Evolutionary conservation across 2,888 invertebrate species (phyloP).

Genomic region (Heteropelma amictum): DNA sequence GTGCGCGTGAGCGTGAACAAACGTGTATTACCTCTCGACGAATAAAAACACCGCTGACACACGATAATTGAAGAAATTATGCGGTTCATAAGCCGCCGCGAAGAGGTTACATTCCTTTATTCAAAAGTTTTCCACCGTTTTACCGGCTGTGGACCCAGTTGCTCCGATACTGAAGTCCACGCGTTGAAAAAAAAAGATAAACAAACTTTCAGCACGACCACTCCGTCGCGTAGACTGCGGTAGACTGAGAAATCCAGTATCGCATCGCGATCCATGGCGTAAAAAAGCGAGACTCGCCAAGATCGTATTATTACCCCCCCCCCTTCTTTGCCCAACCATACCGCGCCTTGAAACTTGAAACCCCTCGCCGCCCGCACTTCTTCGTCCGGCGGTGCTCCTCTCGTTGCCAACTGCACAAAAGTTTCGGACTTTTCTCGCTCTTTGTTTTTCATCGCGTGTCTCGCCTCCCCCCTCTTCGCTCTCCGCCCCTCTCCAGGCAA

Average conservation of each 20-base stretch:
- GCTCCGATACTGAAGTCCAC: conserved; percentile 75
- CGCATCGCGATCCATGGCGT: neutral
- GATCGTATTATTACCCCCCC: no score
- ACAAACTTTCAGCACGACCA: conserved; percentile 13
- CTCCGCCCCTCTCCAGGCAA: neutral
- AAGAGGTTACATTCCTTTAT: conserved; percentile 75
- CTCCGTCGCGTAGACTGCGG: conserved; percentile 45
- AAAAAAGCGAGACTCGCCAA: no score
- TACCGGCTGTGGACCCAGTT: conserved; percentile 71
- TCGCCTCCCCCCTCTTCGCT: neutral
- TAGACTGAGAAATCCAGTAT: conserved; percentile 42
- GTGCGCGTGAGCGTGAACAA: no score
- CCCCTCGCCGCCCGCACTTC: no score
- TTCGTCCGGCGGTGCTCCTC: no score
- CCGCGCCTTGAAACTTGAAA: no score
- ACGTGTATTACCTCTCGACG: conserved; percentile 40
- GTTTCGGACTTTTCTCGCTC: neutral
- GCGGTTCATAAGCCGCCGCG: conserved; percentile 53
- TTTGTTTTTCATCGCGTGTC: neutral
- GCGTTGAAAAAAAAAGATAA: conserved; percentile 50
- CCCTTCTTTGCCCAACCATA: no score
- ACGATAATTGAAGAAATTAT: conserved; percentile 45
- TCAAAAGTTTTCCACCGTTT: conserved; percentile 56
- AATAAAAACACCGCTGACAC: conserved; percentile 52
- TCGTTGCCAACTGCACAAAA: no score